Base-by-base conservation (phyloP, 2,888 invertebrate genomes). In the Hypercompe scribonia region DNA sequence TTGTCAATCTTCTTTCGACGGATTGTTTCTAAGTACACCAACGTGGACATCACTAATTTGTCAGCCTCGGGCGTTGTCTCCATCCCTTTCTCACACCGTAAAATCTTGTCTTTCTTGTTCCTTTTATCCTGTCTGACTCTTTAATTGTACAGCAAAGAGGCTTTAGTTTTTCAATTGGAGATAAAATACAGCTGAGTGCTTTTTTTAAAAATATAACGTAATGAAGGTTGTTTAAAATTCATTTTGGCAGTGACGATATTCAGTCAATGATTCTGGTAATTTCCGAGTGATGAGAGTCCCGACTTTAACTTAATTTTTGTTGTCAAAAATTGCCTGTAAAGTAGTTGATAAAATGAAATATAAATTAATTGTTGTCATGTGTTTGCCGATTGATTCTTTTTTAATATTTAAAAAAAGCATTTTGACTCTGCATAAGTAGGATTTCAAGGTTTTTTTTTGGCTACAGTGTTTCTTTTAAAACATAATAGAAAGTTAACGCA, bases 1-100 rank as follows among this genome's bases (percentile, higher is more conserved):
- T 87, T 86, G 83, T 82, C 82, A 83, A 84, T 84, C 76, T 78
- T 72, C 73, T 71, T 71, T 68, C 75, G 75, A 65, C 79, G 78
- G 76, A 82, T 78, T 79, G 81, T 79, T 81, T 80, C 70, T 75
- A 74, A 86, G 78, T 80, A 80, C 73, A 70, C 65, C 79, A 70
- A 50, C 72, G 78, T 65, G 77, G 58, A 74, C 80, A 78, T 76
- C 78, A 79, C 81, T 81, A 81, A 85, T 75, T 80, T 78, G 68
- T 61, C 65, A 66, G 81, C 78, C 77, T 76, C 76, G 42, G 77
- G 79, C 73, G 31, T 78, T 65, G 50, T 68, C 71, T 71, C 42
- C 71, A 13, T 82, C 85, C 21, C 73, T 80, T 70, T 83, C 77
- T 34, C 46, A 58, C 71, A 69, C 63, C 70, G 68, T 68, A 54